Base-by-base conservation (phyloP, 1,140 invertebrate species). In the Sarcophaga peregrina region DNA sequence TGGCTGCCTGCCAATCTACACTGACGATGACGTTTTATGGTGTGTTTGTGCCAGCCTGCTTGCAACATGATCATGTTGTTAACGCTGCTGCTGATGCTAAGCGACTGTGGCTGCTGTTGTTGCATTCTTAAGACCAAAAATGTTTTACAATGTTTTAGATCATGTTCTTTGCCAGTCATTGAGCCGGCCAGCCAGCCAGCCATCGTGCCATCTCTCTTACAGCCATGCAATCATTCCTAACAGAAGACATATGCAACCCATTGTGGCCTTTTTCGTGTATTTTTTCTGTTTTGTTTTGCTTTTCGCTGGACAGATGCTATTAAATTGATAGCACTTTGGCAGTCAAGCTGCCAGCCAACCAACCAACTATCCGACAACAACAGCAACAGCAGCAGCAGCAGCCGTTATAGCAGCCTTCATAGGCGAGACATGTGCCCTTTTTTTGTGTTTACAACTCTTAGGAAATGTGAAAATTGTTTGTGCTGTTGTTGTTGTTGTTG, bases 261-360 rank as follows among this genome's bases (percentile, higher is more conserved):
- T 37, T 37, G 25, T 62, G 54, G 17, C 62, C 62, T 76, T 37
- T 76, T 76, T 78, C 47, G 46, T 78, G 74, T 75, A 17, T 11
- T 76, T 50, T 48, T 78, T 78, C 3, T 52, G 20, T 76, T 50
- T 48, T 78, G 48, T n/a, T 52, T 50, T 6, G n/a, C n/a, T 48
- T 5, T 74, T 74, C 10, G 52, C 47, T 78, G 75, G 74, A 50
- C 75, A 78, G 47, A 78, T 78, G 75, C 75, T 78, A 78, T 78
- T 52, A 78, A 78, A 50, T 78, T 78, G 47, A 78, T 78, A 78
- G 75, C 75, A 78, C 74, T 78, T 52, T 78, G 75, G 47, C 75
- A 50, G 75, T 47, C 74, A 78, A 78, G 15, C 75, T 20, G 9
- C 62, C 62, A 68, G 20, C 25, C 25, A 37, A 37, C 25, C 4